phyloP scores from a whole-genome alignment of 1,140 invertebrate species.

The Nylanderia fulva region DNA sequence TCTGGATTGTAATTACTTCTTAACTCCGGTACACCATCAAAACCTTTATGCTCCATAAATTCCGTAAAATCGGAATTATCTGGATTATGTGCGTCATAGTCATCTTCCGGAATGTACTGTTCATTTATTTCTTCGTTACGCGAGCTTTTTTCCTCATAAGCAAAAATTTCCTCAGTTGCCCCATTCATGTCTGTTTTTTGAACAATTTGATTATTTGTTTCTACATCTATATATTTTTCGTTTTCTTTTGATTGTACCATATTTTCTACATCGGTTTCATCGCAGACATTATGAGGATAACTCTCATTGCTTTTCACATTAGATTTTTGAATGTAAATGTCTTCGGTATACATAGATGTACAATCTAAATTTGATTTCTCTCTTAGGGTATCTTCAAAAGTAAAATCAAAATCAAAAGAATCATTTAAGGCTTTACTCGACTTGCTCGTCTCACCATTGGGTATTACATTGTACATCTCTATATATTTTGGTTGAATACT shows the following conservation, averaged over 20 bases:
- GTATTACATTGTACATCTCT: constrained; percentile 47
- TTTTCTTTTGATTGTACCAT: constrained; percentile 67
- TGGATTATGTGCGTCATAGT: background rate
- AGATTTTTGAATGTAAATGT: constrained; percentile 16
- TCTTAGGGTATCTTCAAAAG: constrained; percentile 58
- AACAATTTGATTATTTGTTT: constrained; percentile 51
- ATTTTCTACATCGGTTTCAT: constrained; percentile 39
- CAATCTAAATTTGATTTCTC: constrained; percentile 67
- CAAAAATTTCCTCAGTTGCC: constrained; percentile 10
- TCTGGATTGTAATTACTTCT: constrained; percentile 14
- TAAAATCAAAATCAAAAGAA: constrained; percentile 66
- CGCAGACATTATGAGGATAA: constrained; percentile 30
- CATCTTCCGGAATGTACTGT: constrained; percentile 24
- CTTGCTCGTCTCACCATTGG: constrained; percentile 7
- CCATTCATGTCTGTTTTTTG: constrained; percentile 11
- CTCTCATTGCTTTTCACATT: background rate
- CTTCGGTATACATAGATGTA: constrained; percentile 67
- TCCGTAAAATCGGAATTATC: constrained; percentile 55
- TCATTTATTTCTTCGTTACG: background rate
- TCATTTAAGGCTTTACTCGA: constrained; percentile 44
- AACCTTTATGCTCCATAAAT: constrained; percentile 44
- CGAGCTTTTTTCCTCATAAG: background rate
- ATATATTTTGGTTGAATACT: constrained; percentile 52
- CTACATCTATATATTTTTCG: constrained; percentile 16
- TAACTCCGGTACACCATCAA: constrained; percentile 5